Evolutionary conservation across 2,797 vertebrate species (phyloP).

Genomic region (Petrocephalus schoutedeni): DNA sequence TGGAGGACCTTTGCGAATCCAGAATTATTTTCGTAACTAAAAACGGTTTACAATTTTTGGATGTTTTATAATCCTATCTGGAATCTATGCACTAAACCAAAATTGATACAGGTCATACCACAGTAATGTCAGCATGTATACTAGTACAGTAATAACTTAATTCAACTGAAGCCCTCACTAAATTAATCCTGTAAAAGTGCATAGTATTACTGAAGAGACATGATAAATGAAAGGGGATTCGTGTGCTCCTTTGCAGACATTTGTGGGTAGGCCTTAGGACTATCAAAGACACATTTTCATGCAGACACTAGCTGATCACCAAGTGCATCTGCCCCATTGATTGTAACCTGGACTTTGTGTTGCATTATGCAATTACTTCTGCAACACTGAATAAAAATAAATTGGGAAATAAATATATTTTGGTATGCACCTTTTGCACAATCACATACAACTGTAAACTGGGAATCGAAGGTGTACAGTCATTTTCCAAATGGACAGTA

Average conservation of each 20-base stretch:
- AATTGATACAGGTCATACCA: not conserved
- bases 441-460: not conserved
- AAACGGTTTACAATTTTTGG: not conserved
- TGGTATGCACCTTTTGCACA: not conserved
- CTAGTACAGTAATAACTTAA: not conserved
- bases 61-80: not conserved
- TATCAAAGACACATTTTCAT: not conserved
- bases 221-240: not conserved
- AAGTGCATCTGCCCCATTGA: not conserved
- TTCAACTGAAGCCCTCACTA: not conserved
- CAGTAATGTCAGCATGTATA: not conserved
- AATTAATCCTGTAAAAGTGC: not conserved
- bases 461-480: not conserved
- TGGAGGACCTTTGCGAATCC: not conserved
- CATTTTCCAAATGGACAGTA: not conserved
- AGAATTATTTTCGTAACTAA: not conserved
- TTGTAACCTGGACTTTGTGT: not conserved
- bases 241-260: not conserved
- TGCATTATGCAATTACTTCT: not conserved
- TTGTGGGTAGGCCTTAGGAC: no score
- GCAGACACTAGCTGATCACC: not conserved
- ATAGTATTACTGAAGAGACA: not conserved
- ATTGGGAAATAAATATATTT: not conserved
- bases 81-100: not conserved
- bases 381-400: not conserved